Evolutionary conservation across 2,888 invertebrate species (phyloP).

Genomic region (Chrysolina oricalcia): DNA sequence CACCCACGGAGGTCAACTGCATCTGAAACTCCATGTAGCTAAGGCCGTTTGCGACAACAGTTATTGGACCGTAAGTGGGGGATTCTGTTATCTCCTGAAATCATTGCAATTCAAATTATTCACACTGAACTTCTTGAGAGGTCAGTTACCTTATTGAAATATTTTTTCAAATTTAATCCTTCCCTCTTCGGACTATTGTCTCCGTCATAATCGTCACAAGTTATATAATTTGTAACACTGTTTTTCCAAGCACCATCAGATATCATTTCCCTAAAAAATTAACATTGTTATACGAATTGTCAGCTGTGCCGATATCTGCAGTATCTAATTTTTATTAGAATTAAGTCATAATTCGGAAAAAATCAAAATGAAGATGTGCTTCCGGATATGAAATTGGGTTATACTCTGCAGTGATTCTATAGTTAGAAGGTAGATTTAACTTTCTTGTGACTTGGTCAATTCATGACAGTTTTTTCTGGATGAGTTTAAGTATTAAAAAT

Average conservation of each 20-base stretch:
- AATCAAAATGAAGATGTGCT: too few relatives aligned
- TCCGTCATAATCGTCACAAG: slow-evolving; percentile 86
- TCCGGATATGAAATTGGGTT: too few relatives aligned
- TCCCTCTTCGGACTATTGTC: slow-evolving; percentile 82
- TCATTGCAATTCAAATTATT: too few relatives aligned
- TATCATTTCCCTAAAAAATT: slow-evolving; percentile 77
- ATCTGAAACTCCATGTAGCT: slow-evolving; percentile 86
- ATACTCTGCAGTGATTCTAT: too few relatives aligned
- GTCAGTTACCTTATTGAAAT: slow-evolving; percentile 76
- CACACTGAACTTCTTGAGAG: too few relatives aligned
- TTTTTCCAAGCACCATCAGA: slow-evolving; percentile 83
- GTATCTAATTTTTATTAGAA: too few relatives aligned
- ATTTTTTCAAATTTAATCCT: slow-evolving; percentile 80
- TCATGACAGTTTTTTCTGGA: neutral
- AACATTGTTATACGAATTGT: neutral
- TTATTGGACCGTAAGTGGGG: slow-evolving; percentile 81
- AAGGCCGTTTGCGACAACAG: slow-evolving; percentile 79
- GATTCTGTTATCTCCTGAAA: slow-evolving; percentile 72
- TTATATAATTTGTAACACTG: slow-evolving; percentile 78
- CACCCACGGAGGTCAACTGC: slow-evolving; percentile 80
- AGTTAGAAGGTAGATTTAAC: too few relatives aligned
- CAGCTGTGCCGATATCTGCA: too few relatives aligned
- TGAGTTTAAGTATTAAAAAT: neutral
- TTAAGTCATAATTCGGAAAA: too few relatives aligned
- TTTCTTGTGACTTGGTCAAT: too few relatives aligned